Percentiles rank a stretch among this genome's conserved stretches.
These are phyloP conservation scores for Strigamia transsilvanica DNA, from an alignment of 2,888 invertebrate genomes.

Conservation along the genomic window DNA sequence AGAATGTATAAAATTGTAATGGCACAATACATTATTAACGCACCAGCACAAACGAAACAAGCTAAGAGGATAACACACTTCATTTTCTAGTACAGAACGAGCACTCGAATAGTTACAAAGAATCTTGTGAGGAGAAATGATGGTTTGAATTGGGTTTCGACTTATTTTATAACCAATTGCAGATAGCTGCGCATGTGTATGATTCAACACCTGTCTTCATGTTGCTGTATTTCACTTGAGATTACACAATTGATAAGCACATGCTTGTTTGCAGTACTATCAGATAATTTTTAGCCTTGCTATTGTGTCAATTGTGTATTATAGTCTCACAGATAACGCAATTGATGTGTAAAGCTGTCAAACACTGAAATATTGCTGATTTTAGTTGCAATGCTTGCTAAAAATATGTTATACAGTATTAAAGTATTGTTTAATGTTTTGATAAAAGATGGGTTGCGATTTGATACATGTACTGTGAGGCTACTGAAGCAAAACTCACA, in stretches of 20 bases:
- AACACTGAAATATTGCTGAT: neutral
- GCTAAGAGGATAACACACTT: neutral
- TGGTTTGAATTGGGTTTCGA: neutral
- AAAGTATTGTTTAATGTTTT: too few relatives aligned
- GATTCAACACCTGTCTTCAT: neutral
- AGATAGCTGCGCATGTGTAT: neutral
- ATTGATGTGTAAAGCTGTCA: neutral
- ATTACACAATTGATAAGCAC: neutral
- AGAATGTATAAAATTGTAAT: neutral
- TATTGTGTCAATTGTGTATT: conserved; percentile 19
- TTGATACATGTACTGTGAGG: too few relatives aligned
- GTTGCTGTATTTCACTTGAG: neutral
- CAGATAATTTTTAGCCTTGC: conserved; percentile 7
- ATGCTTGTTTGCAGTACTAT: neutral
- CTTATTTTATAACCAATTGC: conserved; percentile 6
- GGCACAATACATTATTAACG: neutral
- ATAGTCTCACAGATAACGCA: neutral
- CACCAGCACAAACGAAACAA: neutral
- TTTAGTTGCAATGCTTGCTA: too few relatives aligned
- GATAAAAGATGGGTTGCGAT: too few relatives aligned
- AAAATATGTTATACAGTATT: too few relatives aligned
- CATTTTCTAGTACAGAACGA: neutral
- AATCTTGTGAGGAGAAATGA: neutral
- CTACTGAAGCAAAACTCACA: too few relatives aligned
- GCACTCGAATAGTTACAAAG: neutral